These are phyloP conservation scores for Morone saxatilis DNA, from an alignment of 2,113 vertebrate species.

Conservation along the genomic window DNA sequence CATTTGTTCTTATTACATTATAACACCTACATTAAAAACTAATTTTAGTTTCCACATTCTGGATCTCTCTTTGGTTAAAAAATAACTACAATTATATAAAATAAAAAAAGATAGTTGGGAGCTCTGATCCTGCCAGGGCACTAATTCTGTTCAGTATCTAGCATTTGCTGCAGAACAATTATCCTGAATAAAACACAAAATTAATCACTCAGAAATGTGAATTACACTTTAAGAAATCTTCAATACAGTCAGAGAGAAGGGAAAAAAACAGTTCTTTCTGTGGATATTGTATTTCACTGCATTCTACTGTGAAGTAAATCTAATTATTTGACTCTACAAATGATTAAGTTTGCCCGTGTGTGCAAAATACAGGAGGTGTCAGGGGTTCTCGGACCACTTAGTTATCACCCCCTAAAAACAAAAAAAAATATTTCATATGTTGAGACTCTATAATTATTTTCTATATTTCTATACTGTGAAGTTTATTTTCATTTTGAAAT, in stretches of 20 bases:
- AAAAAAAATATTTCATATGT: neutral
- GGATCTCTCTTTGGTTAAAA: neutral
- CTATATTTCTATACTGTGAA: neutral
- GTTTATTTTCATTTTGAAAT: neutral
- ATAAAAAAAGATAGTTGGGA: neutral
- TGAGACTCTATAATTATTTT: neutral
- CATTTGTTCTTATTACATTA: neutral
- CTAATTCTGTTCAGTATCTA: neutral
- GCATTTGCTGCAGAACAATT: neutral
- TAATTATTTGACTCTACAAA: conserved; percentile 1
- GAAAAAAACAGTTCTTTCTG: neutral
- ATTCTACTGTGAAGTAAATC: neutral
- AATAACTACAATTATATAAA: neutral
- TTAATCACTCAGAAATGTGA: neutral
- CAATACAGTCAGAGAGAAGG: neutral
- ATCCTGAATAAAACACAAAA: neutral
- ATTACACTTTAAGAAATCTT: neutral
- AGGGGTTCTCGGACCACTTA: neutral
- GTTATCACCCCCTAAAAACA: neutral
- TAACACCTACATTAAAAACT: neutral
- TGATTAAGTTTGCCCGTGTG: neutral
- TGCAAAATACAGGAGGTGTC: neutral
- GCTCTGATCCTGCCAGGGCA: neutral
- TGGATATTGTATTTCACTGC: neutral
- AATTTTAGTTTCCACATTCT: neutral